These are phyloP conservation scores for Grammomys surdaster DNA, from an alignment of 2,113 vertebrate genomes.

Conservation along the genomic window DNA sequence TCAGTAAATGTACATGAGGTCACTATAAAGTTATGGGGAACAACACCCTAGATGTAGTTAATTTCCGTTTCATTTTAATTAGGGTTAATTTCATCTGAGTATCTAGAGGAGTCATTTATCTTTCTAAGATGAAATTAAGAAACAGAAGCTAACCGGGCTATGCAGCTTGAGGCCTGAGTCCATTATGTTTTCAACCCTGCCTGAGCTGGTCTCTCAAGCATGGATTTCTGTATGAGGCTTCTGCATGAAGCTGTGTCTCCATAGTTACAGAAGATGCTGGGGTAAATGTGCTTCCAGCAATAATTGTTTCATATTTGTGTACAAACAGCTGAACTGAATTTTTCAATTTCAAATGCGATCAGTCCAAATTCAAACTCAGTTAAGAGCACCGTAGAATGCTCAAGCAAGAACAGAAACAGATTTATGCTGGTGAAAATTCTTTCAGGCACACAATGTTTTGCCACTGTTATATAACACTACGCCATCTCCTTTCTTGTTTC, in stretches of 20 bases:
- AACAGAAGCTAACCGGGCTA: not conserved
- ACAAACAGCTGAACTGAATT: conserved; percentile 79
- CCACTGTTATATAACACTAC: not conserved
- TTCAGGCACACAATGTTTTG: conserved; percentile 60
- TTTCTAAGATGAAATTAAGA: not conserved
- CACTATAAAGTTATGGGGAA: not conserved
- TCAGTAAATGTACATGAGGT: not conserved
- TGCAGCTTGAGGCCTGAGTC: not conserved
- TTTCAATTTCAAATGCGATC: conserved; percentile 74
- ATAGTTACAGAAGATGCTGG: conserved; percentile 77
- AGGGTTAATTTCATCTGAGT: not conserved
- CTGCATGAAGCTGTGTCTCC: conserved; percentile 74
- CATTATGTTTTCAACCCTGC: fast-evolving
- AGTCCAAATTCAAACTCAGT: conserved; percentile 73
- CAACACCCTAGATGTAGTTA: not conserved
- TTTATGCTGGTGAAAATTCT: conserved; percentile 63
- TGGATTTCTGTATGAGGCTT: not conserved
- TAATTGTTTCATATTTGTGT: conserved; percentile 80
- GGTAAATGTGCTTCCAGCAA: conserved; percentile 72
- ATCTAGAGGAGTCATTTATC: not conserved
- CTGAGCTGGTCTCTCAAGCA: not conserved
- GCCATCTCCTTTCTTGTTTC: conserved; percentile 10
- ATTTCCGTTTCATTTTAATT: conserved; percentile 15
- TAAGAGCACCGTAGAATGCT: conserved; percentile 43
- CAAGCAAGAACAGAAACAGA: conserved; percentile 47